A percentile compares a stretch with the other conserved stretches of the same genome.
Evolutionary conservation across 2,113 vertebrate genomes (phyloP).

Genomic region (Atlantisia rogersi): DNA sequence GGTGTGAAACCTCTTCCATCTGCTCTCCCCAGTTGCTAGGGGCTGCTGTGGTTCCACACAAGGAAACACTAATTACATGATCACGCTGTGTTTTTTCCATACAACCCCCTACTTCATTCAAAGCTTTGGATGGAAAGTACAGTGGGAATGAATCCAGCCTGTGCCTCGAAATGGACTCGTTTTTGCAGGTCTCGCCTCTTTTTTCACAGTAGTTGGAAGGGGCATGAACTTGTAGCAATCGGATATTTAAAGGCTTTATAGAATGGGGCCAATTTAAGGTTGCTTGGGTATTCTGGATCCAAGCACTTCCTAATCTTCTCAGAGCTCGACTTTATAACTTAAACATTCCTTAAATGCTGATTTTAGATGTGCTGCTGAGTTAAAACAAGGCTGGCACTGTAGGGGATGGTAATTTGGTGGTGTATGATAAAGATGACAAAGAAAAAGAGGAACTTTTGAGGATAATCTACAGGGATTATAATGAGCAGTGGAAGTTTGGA

Average conservation of each 20-base stretch:
- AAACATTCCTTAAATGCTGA: background rate
- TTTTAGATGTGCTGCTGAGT: background rate
- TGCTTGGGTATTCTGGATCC: conserved; percentile 28
- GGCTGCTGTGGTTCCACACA: background rate
- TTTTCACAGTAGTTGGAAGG: conserved; percentile 56
- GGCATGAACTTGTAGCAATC: conserved; percentile 57
- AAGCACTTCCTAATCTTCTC: conserved; percentile 35
- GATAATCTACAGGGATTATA: background rate
- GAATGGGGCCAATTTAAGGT: conserved; percentile 10
- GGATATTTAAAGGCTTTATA: conserved; percentile 36
- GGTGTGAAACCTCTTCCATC: background rate
- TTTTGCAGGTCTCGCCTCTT: conserved; percentile 40
- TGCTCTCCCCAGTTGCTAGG: background rate
- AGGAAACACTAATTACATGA: background rate
- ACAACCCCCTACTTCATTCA: background rate
- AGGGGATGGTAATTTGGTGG: background rate
- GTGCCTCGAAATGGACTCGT: background rate
- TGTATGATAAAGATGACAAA: background rate
- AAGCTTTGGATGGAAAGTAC: conserved; percentile 29
- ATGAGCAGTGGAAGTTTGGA: background rate
- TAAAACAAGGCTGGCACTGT: background rate
- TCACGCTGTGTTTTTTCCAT: conserved; percentile 1
- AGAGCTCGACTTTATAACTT: background rate
- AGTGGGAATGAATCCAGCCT: background rate
- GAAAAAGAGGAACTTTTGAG: background rate